Base-by-base conservation (phyloP, 2,113 vertebrate genomes). In the Nyctibius bracteatus region DNA sequence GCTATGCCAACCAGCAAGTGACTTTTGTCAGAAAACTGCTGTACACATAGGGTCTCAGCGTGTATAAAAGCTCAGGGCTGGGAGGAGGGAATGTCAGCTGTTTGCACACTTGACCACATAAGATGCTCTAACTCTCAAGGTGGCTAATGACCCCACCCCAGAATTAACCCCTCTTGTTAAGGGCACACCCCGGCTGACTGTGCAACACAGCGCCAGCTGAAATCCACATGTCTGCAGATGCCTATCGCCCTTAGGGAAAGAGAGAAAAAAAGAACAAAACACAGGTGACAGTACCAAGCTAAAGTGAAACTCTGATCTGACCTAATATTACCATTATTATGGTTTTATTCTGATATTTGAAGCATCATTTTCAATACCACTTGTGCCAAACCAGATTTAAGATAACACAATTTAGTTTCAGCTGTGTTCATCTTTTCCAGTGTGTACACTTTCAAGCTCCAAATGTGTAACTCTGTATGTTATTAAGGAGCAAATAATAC, bases 21-120 rank as follows among this genome's bases (percentile, higher is more conserved):
- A 72, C 41, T 72, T 81, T 9, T 52, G 49, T 58, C 67, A 88
- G 71, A 74, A 58, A 86, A 30, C 6, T 37, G 10, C 30, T 37
- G 17, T 12, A 12, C 7, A 16, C 2, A 6, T 0, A 14, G 6
- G 35, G 49, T 31, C 41, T 59, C 37, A 20, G 25, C 2, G 0
- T 9, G 10, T 28, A 49, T 28, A 24, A 52, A 77, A 8, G 7
- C 20, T 46, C 1, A 1, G 47, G 43, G 24, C 10, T 17, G 30
- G 14, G 35, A 86, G 30, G 33, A 67, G 24, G 39, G 27, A 68
- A 82, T 1, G 3, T 43, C 24, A 52, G 43, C 16, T 93, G 58
- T 70, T 86, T n/a, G 22, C 2, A 3, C 1, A 1, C 62, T 58
- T 46, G 33, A 33, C 22, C 20, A 3, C 0, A 1, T 23, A 23